Percentiles rank a stretch among this genome's conserved stretches.
Conservation (phyloP, 92 coral and sea anemone species). For the Epizoanthus scotinus region DNA sequence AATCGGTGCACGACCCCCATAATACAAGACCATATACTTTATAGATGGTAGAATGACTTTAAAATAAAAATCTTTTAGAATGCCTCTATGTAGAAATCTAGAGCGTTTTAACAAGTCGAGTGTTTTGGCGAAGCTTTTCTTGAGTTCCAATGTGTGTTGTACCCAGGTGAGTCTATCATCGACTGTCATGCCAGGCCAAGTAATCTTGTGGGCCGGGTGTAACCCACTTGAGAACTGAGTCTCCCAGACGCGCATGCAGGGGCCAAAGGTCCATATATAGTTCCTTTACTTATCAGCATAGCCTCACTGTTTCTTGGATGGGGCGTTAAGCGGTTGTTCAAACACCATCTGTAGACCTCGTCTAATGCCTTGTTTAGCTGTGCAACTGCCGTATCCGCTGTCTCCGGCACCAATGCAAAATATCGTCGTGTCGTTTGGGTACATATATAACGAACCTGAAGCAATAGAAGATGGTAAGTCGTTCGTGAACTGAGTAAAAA, state of each 20-base stretch:
- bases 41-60: too few relatives aligned
- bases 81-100: conserved; percentile 13
- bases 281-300: conserved; percentile 35
- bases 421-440: conserved; percentile 50
- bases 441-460: conserved; percentile 31
- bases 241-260: not conserved
- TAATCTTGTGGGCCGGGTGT: conserved; percentile 10
- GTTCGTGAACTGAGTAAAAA: not conserved
- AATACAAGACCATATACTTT: conserved; percentile 33
- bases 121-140: conserved; percentile 43
- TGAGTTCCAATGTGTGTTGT: conserved; percentile 38
- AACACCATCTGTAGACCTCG: conserved; percentile 33
- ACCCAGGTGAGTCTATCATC: conserved; percentile 42
- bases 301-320: conserved; percentile 31
- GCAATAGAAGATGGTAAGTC: conserved; percentile 20
- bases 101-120: conserved; percentile 40
- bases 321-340: conserved; percentile 31
- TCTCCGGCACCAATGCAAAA: conserved; percentile 25
- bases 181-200: conserved; percentile 39
- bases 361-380: conserved; percentile 28
- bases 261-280: conserved; percentile 1
- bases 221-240: conserved; percentile 27
- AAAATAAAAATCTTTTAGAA: conserved; percentile 33
- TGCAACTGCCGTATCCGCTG: conserved; percentile 32
- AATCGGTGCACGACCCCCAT: too few relatives aligned